These are phyloP conservation scores for Periophthalmus magnuspinnatus DNA, from an alignment of 2,797 vertebrate genomes.

Conservation along the genomic window DNA sequence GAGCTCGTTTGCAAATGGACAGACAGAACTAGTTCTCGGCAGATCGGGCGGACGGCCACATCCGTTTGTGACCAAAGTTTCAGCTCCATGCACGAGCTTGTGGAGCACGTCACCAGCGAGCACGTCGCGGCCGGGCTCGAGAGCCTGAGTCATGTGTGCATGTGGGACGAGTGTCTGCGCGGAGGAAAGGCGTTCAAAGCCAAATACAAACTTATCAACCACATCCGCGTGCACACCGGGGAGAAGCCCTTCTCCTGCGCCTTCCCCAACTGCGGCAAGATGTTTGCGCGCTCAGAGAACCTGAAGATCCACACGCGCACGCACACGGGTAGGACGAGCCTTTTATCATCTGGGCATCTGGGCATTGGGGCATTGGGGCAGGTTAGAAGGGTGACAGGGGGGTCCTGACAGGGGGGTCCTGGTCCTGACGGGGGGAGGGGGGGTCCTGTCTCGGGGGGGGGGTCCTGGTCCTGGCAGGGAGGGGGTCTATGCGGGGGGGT, in stretches of 20 bases:
- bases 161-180: slow-evolving; percentile 93
- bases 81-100: slow-evolving; percentile 95
- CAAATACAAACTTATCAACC: slow-evolving; percentile 98
- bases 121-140: slow-evolving; percentile 95
- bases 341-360: slow-evolving; percentile 9
- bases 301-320: slow-evolving; percentile 97
- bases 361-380: no score
- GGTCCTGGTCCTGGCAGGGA: no score
- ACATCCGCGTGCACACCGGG: slow-evolving; percentile 95
- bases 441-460: no score
- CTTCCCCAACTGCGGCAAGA: slow-evolving; percentile 94
- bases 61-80: slow-evolving; percentile 92
- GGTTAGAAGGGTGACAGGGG: neutral
- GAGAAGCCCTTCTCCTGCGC: slow-evolving; percentile 95
- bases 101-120: slow-evolving; percentile 96
- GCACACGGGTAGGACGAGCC: slow-evolving; percentile 86
- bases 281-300: slow-evolving; percentile 96
- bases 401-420: slow-evolving; percentile 2
- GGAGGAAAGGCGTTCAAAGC: slow-evolving; percentile 96
- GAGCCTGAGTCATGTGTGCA: slow-evolving; percentile 92
- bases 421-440: no score
- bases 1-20: slow-evolving; percentile 96
- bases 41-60: slow-evolving; percentile 69
- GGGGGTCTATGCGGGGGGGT: no score
- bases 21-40: slow-evolving; percentile 76